phyloP scores from a whole-genome alignment of 2,113 vertebrate species.

The Oplegnathus fasciatus region DNA sequence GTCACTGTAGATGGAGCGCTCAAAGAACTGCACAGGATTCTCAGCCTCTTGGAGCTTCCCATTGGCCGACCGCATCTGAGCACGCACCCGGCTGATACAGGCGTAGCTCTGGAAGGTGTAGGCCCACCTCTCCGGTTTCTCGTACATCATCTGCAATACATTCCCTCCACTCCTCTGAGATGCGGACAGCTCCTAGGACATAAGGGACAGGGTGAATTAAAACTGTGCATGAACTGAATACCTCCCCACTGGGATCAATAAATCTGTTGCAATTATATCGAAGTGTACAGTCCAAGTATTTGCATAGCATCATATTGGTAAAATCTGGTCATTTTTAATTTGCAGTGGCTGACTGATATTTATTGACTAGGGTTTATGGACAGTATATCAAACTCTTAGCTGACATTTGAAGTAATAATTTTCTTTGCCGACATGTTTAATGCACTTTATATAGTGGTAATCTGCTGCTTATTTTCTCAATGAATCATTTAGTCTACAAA shows the following conservation, averaged over 20 bases:
- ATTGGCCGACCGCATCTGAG: conserved; percentile 87
- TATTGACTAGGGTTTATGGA: background rate
- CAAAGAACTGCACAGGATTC: conserved; percentile 92
- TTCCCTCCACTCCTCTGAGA: conserved; percentile 94
- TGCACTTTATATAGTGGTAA: too few relatives aligned
- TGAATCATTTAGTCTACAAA: background rate
- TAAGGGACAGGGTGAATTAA: background rate
- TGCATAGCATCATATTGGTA: background rate
- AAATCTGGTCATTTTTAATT: background rate
- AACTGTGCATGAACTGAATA: background rate
- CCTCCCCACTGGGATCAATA: background rate
- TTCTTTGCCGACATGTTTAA: background rate
- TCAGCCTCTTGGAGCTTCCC: conserved; percentile 84
- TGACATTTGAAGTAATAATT: background rate
- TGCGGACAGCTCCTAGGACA: conserved; percentile 87
- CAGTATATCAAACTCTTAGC: background rate
- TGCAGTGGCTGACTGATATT: background rate
- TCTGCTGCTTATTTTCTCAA: background rate
- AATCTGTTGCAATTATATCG: background rate
- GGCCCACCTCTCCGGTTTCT: conserved; percentile 94
- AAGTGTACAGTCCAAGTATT: background rate
- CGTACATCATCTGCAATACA: conserved; percentile 94
- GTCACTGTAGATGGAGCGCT: conserved; percentile 96
- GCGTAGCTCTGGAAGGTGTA: conserved; percentile 96
- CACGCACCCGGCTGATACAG: conserved; percentile 92